Evolutionary conservation across 2,797 vertebrate species (phyloP), one percentile per base, ranked within the genome.

Genomic region (Octomys mimax): DNA sequence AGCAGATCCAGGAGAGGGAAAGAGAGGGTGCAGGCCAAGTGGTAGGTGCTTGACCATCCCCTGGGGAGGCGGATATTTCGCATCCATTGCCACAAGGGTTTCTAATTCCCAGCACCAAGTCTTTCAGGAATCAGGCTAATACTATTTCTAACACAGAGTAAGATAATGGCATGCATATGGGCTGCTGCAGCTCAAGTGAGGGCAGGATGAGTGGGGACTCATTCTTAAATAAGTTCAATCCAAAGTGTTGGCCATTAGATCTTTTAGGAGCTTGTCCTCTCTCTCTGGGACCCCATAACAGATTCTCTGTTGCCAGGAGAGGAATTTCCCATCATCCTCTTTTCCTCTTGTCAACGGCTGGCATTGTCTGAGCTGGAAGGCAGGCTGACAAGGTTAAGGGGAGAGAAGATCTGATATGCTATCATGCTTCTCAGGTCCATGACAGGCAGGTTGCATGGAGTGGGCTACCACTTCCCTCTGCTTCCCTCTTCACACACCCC

Each of bases 301-400:
- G 85, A 54, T 52, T 94, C 46, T 80, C 46, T 46, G 68, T 49
- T 95, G 84, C 91, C 86, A 94, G 36, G 91, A 96, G 57, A 94
- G 54, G 84, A 57, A 87, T 94, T 84, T 96, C 91, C 96, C 93
- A 93, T 95, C 94, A 95, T 82, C 52, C 89, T 88, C 87, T 70
- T 92, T 86, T 92, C 64, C 31, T 96, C 84, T 94, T 95, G 96
- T 96, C 95, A 95, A 92, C 1, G 13, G n/a, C 93, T 90, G 86
- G 90, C 42, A 73, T 82, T 16, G 36, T 88, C 68, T 54, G 78
- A 92, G 89, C 93, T 75, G 70, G 92, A 91, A 98, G 79, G 91
- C 92, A 73, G 91, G 92, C 92, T 97, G 96, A 97, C 95, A 94
- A 94, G 97, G 97, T 97, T 96, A 97, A 96, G 92, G 84, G 91